These are phyloP conservation scores for Sesamia nonagrioides DNA, from an alignment of 1,140 invertebrate species.

Conservation along the genomic window DNA sequence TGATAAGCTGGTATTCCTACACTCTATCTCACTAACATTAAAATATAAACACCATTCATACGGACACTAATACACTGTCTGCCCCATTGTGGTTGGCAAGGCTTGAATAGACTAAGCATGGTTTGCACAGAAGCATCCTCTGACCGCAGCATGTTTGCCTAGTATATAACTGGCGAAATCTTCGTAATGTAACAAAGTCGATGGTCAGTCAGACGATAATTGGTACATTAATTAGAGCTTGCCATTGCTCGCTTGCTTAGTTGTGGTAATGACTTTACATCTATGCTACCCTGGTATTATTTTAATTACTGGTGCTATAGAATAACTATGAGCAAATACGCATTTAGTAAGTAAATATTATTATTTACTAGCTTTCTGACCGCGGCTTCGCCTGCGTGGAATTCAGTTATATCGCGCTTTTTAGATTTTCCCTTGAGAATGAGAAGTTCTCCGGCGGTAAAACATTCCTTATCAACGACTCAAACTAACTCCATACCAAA, in stretches of 20 bases:
- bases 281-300: neutral
- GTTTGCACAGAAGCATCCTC: neutral
- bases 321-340: no score
- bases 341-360: no score
- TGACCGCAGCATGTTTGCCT: neutral
- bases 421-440: no score
- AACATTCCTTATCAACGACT: no score
- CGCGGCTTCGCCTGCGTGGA: no score
- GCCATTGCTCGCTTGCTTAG: neutral
- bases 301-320: no score
- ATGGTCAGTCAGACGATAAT: neutral
- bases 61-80: neutral
- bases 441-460: no score
- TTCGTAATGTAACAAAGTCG: neutral
- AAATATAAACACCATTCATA: neutral
- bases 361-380: no score
- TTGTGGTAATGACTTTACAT: neutral
- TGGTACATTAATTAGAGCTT: slow-evolving; percentile 6
- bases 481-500: no score
- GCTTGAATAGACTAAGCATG: slow-evolving; percentile 6
- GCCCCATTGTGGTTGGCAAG: neutral
- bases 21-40: no score
- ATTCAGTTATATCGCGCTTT: no score
- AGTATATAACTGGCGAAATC: neutral
- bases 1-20: no score